Percentiles rank a stretch among this genome's conserved stretches.
These are phyloP conservation scores for Poecilia gillii DNA, from an alignment of 2,797 vertebrate species.

Conservation along the genomic window DNA sequence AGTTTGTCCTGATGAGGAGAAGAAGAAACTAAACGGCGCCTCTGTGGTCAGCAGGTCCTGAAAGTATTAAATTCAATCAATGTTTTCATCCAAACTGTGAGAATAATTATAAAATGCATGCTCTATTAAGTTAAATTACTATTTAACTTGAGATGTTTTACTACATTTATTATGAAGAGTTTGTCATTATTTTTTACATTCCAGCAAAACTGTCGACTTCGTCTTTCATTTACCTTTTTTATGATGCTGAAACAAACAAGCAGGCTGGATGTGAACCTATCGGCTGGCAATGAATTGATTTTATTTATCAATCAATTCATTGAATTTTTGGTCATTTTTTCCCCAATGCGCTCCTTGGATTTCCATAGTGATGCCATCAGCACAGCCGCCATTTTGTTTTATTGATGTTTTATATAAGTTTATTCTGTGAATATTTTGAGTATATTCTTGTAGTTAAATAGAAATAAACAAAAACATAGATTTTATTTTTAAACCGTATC, in stretches of 20 bases:
- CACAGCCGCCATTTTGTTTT: too few species aligned
- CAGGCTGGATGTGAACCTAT: background rate
- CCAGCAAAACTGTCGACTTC: background rate
- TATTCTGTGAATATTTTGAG: too few species aligned
- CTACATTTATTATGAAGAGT: background rate
- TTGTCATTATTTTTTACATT: background rate
- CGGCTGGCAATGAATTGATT: too few species aligned
- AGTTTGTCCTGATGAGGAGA: constrained; percentile 74
- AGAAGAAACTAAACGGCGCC: constrained; percentile 70
- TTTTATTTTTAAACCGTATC: too few species aligned
- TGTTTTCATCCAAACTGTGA: background rate
- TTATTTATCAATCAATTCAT: too few species aligned
- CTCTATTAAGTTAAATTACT: background rate
- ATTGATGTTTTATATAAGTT: too few species aligned
- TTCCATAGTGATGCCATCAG: too few species aligned
- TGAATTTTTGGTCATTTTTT: too few species aligned
- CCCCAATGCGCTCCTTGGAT: too few species aligned
- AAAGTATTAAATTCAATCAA: background rate
- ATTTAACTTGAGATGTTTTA: background rate
- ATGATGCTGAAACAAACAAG: background rate
- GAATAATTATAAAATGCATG: background rate
- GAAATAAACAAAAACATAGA: too few species aligned
- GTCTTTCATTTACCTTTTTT: background rate
- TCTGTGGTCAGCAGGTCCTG: constrained; percentile 81
- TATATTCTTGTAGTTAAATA: too few species aligned